These are phyloP conservation scores for Crocidura indochinensis DNA, from an alignment of 2,797 vertebrate genomes.

Conservation along the genomic window DNA sequence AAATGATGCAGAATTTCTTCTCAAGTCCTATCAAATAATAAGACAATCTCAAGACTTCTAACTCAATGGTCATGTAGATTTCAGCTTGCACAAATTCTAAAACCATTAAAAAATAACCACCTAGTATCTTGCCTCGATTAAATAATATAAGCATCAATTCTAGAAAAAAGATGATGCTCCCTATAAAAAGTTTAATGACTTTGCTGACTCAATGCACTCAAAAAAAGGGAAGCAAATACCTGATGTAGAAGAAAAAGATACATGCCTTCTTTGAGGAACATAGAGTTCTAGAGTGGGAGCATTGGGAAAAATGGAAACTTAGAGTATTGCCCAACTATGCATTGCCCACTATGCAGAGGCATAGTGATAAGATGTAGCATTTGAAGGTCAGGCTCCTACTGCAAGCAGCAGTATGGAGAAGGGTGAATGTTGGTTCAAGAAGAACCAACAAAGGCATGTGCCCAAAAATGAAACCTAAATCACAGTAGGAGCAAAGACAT, in stretches of 20 bases:
- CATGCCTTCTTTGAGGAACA: not conserved
- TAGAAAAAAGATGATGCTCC: not conserved
- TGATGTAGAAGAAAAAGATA: not conserved
- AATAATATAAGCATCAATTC: not conserved
- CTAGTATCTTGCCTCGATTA: not conserved
- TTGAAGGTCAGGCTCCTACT: not conserved
- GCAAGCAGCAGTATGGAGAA: not conserved
- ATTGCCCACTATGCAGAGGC: no score
- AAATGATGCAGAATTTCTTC: not conserved
- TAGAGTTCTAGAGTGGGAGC: not conserved
- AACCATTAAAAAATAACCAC: not conserved
- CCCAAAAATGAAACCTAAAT: not conserved
- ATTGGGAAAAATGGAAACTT: not conserved
- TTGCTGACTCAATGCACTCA: no score
- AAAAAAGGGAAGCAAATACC: not conserved
- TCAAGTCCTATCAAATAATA: not conserved
- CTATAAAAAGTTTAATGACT: not conserved
- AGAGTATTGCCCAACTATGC: no score
- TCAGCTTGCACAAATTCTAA: not conserved
- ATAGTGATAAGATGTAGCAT: no score
- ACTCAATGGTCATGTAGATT: not conserved
- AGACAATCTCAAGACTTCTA: not conserved
- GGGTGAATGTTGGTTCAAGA: not conserved
- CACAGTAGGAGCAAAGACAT: not conserved
- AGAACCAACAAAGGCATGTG: not conserved